Evolutionary conservation across 2,113 vertebrate genomes (phyloP).

Genomic region (Balaeniceps rex): DNA sequence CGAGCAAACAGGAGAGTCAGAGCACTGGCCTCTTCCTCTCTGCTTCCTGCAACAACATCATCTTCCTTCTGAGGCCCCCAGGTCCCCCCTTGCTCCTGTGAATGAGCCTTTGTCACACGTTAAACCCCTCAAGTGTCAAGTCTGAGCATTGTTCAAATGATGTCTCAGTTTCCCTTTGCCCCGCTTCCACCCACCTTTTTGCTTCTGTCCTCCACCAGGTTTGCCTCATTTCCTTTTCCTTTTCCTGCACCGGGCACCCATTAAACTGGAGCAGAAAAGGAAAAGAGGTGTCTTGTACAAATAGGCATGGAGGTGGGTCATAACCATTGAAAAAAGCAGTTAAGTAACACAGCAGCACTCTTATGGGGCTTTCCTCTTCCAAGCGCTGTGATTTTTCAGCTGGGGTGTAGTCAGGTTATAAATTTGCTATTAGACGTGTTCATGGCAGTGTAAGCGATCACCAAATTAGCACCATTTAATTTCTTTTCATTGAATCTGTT

Average conservation of each 20-base stretch:
- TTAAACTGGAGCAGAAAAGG: not conserved
- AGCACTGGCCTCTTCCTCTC: not conserved
- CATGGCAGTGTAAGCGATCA: not conserved
- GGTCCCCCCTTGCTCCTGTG: not conserved
- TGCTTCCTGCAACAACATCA: not conserved
- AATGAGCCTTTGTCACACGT: not conserved
- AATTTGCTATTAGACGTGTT: not conserved
- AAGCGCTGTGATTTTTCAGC: not conserved
- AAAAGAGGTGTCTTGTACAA: not conserved
- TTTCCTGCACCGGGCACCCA: not conserved
- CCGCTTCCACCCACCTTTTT: not conserved
- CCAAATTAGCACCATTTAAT: not conserved
- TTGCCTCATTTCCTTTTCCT: slow-evolving; percentile 26
- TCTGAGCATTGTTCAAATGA: not conserved
- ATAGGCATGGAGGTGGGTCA: not conserved
- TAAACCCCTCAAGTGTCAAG: not conserved
- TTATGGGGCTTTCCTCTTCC: not conserved
- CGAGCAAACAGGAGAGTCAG: not conserved
- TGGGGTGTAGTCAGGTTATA: not conserved
- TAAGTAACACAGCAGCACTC: not conserved
- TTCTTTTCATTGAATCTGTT: not conserved
- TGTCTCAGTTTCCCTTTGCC: not conserved
- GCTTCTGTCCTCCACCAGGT: not conserved
- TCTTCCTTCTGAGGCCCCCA: not conserved
- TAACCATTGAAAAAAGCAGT: not conserved